Evolutionary conservation across 2,888 invertebrate genomes (phyloP).

Genomic region (Hyles lineata): DNA sequence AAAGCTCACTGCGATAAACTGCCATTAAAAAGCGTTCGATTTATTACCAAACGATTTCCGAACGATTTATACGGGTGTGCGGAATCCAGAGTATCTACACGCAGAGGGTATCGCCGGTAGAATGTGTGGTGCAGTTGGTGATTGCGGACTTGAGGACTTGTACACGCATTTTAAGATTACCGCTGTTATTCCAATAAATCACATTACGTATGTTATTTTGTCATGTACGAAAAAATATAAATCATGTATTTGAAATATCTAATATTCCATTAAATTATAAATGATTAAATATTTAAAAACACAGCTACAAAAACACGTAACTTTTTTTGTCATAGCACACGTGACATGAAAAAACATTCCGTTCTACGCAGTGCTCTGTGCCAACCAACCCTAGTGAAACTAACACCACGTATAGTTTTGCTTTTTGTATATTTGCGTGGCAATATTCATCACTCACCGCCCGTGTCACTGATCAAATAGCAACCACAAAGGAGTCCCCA

Average conservation of each 20-base stretch:
- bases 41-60: conserved; percentile 82
- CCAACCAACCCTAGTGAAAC: conserved; percentile 76
- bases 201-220: too few species aligned
- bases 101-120: conserved; percentile 35
- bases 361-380: conserved; percentile 53
- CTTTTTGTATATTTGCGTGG: conserved; percentile 84
- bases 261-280: not conserved
- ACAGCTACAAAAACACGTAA: not conserved
- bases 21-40: conserved; percentile 85
- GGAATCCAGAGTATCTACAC: conserved; percentile 35
- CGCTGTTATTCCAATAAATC: too few species aligned
- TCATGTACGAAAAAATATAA: too few species aligned
- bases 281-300: not conserved
- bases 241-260: too few species aligned
- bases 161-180: too few species aligned
- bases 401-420: conserved; percentile 81
- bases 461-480: conserved; percentile 83
- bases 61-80: conserved; percentile 65
- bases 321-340: not conserved
- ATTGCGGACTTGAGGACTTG: not conserved
- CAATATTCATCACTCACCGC: conserved; percentile 85
- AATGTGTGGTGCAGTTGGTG: not conserved
- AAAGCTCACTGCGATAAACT: conserved; percentile 83
- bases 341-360: conserved; percentile 45
- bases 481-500: conserved; percentile 80